Evolutionary conservation across 2,888 invertebrate species (phyloP), one percentile per base, ranked within the genome.

Genomic region (Mimumesa dahlbomi): DNA sequence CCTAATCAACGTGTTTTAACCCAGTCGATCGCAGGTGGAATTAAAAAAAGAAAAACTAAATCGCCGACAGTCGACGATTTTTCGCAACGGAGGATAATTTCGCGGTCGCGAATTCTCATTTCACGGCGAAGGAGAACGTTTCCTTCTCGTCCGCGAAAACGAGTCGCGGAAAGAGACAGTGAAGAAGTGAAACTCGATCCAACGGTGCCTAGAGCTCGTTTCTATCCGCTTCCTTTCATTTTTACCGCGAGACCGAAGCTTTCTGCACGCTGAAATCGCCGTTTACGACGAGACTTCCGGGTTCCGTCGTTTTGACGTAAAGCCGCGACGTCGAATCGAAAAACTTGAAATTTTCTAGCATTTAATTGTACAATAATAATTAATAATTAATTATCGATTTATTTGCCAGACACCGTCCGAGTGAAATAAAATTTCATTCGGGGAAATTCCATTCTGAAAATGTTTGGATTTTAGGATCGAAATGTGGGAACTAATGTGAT

Each of bases 131-230:
- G 56, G 50, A 46, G 66, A 74, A 70, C 72, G 59, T 49, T 77
- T 66, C 58, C 53, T 65, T 64, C 21, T 53, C 29, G 31, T 14
- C 34, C 52, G 48, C 48, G 75, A 66, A 71, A 81, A 75, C 75
- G 74, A 77, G 78, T 53, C 70, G 59, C 49, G 68, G 65, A 71
- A 72, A 77, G 79, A 71, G 74, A 74, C 73, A 77, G 73, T 48
- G 73, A 76, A 80, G 73, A 80, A 77, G 74, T 75, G 80, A 82
- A 83, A 82, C 75, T 79, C 70, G 68, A 81, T 79, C 68, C 75
- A 48, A 34, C 53, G 66, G 38, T 40, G 58, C 53, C 45, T 61
- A 68, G 66, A 77, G 66, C 63, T 38, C 61, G 73, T 73, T 72
- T 76, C 79, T 69, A 67, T 73, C 73, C 73, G 73, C 65, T 82